Evolutionary conservation across 2,888 invertebrate genomes (phyloP), one percentile per base, ranked within the genome.

Genomic region (Bombylius major): DNA sequence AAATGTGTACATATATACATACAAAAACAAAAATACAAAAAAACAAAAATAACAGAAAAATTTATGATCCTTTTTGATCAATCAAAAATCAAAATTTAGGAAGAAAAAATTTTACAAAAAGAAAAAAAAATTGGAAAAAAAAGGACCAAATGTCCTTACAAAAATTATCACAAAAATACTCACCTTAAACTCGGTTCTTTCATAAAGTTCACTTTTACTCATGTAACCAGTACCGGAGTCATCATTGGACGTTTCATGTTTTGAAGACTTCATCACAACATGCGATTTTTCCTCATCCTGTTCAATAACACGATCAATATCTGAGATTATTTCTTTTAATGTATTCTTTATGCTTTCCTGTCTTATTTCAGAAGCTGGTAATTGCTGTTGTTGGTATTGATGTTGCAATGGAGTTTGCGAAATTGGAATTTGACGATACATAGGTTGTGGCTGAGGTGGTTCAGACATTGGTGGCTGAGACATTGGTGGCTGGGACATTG

Each of bases 311-410:
- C 72, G 75, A 67, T 81, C 81, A 65, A 81, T 77, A 70, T 81
- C 80, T 39, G 78, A 80, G 62, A 81, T 81, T 54, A 81, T 81
- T 64, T 81, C 79, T 62, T 79, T 79, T 55, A 81, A 69, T 14
- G 78, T 76, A 64, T 77, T 79, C 62, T 78, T 79, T 56, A 79
- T 77, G 62, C 72, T 77, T 60, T 77, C 79, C 65, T 79, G 77
- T 62, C 77, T 72, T 56, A 78, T 78, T 67, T 78, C 73, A 33
- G 51, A 47, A 51, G 49, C 51, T 9, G 51, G 44, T 14, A 14
- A 32, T 57, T 58, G 59, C 5, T 56, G 58, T 11, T 50, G 58
- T 39, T 46, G 54, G n/a, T 56, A 48, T 47, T 57, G 58, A 13
- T 59, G 56, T 33, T 62, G 53, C n/a, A 33, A n/a, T 56, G 55